Evolutionary conservation across 2,888 invertebrate genomes (phyloP).

Genomic region (Nephrotoma appendiculata): DNA sequence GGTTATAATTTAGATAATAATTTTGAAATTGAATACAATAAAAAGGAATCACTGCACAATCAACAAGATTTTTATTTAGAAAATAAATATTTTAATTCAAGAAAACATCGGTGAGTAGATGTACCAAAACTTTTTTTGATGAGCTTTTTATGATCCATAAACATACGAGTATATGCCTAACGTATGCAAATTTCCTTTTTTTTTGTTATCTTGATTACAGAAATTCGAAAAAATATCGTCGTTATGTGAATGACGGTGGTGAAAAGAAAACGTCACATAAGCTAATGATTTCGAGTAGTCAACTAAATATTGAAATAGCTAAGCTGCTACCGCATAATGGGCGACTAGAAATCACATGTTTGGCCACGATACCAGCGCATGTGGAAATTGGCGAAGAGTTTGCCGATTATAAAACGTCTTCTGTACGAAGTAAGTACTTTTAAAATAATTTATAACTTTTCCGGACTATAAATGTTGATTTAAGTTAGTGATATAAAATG

Average conservation of each 20-base stretch:
- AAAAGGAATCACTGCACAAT: slow-evolving; percentile 3
- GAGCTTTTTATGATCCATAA: not conserved
- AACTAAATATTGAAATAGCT: slow-evolving; percentile 57
- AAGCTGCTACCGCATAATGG: slow-evolving; percentile 57
- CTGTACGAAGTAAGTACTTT: slow-evolving; percentile 49
- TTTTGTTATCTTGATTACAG: not conserved
- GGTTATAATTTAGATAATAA: slow-evolving; percentile 8
- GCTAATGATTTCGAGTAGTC: slow-evolving; percentile 42
- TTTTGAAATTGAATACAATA: slow-evolving; percentile 6
- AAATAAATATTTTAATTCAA: slow-evolving; percentile 23
- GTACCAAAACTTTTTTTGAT: not conserved
- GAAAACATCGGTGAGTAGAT: slow-evolving; percentile 29
- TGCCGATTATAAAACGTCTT: slow-evolving; percentile 58
- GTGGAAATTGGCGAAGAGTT: slow-evolving; percentile 54
- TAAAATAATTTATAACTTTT: not conserved
- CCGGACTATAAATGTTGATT: no score
- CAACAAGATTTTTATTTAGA: slow-evolving; percentile 23
- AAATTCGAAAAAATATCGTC: slow-evolving; percentile 4
- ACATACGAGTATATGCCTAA: no score
- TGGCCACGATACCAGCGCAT: slow-evolving; percentile 64
- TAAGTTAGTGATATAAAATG: no score
- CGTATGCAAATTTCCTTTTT: not conserved
- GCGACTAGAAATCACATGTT: slow-evolving; percentile 54
- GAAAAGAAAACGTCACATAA: slow-evolving; percentile 8
- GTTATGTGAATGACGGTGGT: slow-evolving; percentile 5